These are phyloP conservation scores for Eupithecia insigniata DNA, from an alignment of 2,888 invertebrate species.

Conservation along the genomic window DNA sequence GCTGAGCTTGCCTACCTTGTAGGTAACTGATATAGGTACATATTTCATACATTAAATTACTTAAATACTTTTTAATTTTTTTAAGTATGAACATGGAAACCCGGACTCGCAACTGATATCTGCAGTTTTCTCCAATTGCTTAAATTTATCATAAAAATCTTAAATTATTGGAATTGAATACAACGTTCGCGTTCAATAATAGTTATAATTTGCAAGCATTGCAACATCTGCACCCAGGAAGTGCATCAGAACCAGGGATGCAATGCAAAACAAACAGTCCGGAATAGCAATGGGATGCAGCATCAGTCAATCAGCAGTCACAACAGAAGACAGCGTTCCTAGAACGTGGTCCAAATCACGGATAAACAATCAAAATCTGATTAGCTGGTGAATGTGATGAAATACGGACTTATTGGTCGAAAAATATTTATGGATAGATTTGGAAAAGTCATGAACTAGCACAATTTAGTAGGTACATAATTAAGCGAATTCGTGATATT, in stretches of 20 bases:
- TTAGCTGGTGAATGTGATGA: conserved; percentile 8
- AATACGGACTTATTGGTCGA: conserved; percentile 14
- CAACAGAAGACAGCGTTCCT: conserved; percentile 71
- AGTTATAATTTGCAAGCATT: conserved; percentile 13
- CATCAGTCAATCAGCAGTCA: conserved; percentile 80
- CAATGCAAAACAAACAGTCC: conserved; percentile 46
- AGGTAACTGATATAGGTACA: too few species aligned
- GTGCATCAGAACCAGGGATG: conserved; percentile 40
- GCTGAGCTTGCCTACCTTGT: too few species aligned
- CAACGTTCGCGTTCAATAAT: too few species aligned
- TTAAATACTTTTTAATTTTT: too few species aligned
- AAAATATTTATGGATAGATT: background rate
- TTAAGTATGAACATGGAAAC: too few species aligned
- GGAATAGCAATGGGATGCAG: conserved; percentile 61
- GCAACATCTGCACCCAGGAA: conserved; percentile 38
- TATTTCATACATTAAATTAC: too few species aligned
- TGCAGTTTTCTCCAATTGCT: too few species aligned
- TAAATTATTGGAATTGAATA: too few species aligned
- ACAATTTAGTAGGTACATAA: too few species aligned
- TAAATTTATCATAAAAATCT: too few species aligned
- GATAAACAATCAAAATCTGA: conserved; percentile 33
- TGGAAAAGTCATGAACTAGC: background rate
- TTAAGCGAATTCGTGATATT: too few species aligned
- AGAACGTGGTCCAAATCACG: conserved; percentile 52
- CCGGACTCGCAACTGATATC: too few species aligned